Conservation (phyloP, 1,140 invertebrate species). For the Vanessa tameamea region DNA sequence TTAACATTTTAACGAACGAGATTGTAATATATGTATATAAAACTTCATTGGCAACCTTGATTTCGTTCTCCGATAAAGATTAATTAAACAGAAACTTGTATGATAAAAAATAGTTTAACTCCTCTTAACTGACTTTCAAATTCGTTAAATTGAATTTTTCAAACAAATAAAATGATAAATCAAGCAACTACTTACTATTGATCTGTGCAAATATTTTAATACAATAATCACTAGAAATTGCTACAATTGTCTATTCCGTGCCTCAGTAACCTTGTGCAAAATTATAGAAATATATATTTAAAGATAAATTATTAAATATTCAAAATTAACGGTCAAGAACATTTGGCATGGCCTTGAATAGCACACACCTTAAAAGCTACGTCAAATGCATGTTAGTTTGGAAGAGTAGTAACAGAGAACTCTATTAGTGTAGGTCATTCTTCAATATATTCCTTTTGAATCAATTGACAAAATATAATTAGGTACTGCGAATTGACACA, state of each 20-base stretch:
- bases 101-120: background rate
- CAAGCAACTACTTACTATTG: no score
- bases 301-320: slow-evolving; percentile 1
- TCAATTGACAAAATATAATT: background rate
- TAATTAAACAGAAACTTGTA: slow-evolving; percentile 26
- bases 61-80: background rate
- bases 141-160: background rate
- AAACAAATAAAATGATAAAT: no score
- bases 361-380: slow-evolving; percentile 2
- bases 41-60: slow-evolving; percentile 31
- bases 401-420: background rate
- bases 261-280: background rate
- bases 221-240: background rate
- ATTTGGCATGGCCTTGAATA: slow-evolving; percentile 4
- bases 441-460: background rate
- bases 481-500: no score
- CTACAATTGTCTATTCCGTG: background rate
- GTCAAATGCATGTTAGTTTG: background rate
- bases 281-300: background rate
- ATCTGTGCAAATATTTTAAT: no score
- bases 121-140: background rate
- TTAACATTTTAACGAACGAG: slow-evolving; percentile 39
- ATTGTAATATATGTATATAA: slow-evolving; percentile 32
- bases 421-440: background rate
- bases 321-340: slow-evolving; percentile 13